phyloP scores from a whole-genome alignment of 2,797 vertebrate species.

The Limosa lapponica region DNA sequence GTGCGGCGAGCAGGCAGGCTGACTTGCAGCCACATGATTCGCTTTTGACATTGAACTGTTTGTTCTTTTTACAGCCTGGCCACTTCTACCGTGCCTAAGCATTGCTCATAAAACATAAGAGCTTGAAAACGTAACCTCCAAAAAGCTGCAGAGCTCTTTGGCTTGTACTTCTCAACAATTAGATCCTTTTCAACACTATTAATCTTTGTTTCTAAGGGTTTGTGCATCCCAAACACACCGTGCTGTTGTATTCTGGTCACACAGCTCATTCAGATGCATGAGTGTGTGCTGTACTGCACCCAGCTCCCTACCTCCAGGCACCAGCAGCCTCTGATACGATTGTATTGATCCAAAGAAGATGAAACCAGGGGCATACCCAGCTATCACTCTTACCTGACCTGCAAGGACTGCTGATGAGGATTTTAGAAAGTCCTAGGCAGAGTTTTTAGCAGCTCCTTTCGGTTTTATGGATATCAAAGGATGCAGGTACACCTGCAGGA shows the following conservation, averaged over 20 bases:
- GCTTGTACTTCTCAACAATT: background rate
- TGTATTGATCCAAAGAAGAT: background rate
- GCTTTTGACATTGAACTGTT: slow-evolving; percentile 64
- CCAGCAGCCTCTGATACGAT: background rate
- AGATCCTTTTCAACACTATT: background rate
- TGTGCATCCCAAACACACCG: rapidly evolving
- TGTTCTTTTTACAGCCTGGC: slow-evolving; percentile 46
- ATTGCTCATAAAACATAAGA: background rate
- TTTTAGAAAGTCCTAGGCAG: background rate
- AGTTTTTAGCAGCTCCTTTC: background rate
- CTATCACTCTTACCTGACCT: background rate
- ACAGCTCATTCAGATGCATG: background rate
- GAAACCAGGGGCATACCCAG: background rate
- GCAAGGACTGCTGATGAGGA: background rate
- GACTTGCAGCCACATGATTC: slow-evolving; percentile 55
- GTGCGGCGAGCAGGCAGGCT: background rate
- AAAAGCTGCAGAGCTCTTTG: slow-evolving; percentile 3
- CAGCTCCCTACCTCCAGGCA: background rate
- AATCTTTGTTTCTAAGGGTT: background rate
- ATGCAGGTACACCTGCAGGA: background rate
- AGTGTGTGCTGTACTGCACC: rapidly evolving
- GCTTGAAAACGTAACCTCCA: background rate
- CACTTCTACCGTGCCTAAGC: slow-evolving; percentile 1
- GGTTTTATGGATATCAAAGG: background rate
- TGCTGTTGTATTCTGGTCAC: background rate